These are phyloP conservation scores for Anguilla marmorata DNA, from an alignment of 2,797 vertebrate genomes.

Conservation along the genomic window DNA sequence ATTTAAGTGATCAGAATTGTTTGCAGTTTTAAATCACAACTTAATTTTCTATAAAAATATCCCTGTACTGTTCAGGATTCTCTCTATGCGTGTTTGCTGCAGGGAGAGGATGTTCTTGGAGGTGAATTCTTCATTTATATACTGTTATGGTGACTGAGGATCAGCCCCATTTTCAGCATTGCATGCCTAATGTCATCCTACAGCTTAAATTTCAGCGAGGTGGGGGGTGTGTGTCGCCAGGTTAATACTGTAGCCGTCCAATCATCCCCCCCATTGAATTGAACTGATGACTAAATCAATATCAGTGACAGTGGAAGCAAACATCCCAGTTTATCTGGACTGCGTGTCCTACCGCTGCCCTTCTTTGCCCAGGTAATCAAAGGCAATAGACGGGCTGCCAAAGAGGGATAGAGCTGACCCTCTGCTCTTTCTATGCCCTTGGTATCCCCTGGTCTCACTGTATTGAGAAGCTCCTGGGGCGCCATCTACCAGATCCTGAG, in stretches of 20 bases:
- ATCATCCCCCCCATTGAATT: background rate
- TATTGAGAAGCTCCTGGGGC: background rate
- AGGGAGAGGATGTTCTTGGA: background rate
- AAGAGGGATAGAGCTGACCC: background rate
- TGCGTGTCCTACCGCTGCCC: slow-evolving; percentile 4
- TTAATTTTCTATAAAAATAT: no score
- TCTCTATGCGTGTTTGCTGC: background rate
- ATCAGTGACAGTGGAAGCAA: background rate
- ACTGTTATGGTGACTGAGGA: background rate
- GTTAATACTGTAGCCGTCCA: background rate
- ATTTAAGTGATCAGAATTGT: no score
- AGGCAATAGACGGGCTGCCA: slow-evolving; percentile 11
- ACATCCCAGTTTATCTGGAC: slow-evolving; percentile 2
- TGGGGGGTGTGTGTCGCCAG: background rate
- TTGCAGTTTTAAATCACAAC: no score
- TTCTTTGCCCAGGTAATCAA: slow-evolving; percentile 18
- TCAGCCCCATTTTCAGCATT: background rate
- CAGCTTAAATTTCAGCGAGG: background rate
- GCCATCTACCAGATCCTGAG: slow-evolving; percentile 23
- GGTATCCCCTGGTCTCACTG: background rate
- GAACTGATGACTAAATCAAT: slow-evolving; percentile 23
- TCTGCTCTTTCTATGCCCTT: background rate
- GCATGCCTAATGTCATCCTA: background rate
- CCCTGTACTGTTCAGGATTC: background rate
- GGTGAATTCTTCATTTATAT: no score